Base-by-base conservation (phyloP, 2,113 vertebrate species). In the Cololabis saira region DNA sequence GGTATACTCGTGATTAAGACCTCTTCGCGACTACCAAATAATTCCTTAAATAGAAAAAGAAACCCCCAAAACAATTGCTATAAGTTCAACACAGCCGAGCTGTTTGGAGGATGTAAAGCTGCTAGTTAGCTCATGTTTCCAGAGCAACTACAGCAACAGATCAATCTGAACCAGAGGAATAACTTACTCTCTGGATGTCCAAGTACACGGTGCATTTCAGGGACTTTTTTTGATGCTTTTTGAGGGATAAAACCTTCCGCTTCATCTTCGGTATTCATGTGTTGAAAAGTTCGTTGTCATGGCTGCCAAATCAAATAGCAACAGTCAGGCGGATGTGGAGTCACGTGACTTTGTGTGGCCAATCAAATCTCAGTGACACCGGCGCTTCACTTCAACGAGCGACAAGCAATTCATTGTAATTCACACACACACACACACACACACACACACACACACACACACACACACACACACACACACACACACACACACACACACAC, bases 101-200 rank as follows among this genome's bases (percentile, higher is more conserved):
- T 12, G n/a, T 41, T 13, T 66, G 56, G 44, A 65, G 44, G 50
- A 30, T 18, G 41, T 58, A 1, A 52, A 12, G 11, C 24, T 2
- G 37, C n/a, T 66, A 72, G 59, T 54, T 77, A 70, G 60, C 67
- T 53, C 27, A 1, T 14, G 16, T 43, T 2, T 15, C 37, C 12
- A 4, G 48, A 27, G 22, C 18, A 49, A 30, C 14, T 7, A 37
- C 33, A 7, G 15, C 16, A 40, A 2, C 30, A 44, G 6, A 13
- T 10, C 45, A 0, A 3, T 54, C 54, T 12, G 9, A 1, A 8
- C 0, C 18, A 12, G 13, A 43, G 1, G 15, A 47, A 7, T 2
- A 21, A 92, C 93, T 92, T 87, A 94, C 93, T 57, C 68, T 71
- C 3, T 89, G 71, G 16, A 94, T 70, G 53, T 88, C 78, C 69